Percentiles rank a stretch among this genome's conserved stretches.
Conservation (phyloP, 2,113 vertebrate genomes). For the Hippocampus guttulatus region DNA sequence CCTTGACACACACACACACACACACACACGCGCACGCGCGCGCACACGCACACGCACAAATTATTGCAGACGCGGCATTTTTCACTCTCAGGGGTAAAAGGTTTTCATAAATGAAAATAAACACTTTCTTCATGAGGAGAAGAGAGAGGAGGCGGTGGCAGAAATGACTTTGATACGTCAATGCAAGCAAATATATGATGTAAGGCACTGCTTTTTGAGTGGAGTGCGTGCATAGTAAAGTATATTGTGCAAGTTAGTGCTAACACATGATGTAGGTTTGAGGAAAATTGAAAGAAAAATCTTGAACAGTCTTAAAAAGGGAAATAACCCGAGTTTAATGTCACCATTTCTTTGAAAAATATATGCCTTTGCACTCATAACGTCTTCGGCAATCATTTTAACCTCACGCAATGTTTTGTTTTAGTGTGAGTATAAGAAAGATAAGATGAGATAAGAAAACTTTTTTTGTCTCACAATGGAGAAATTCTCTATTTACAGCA, state of each 20-base stretch:
- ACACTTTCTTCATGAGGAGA: slow-evolving; percentile 66
- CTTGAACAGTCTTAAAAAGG: too few relatives aligned
- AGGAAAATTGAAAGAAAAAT: background rate
- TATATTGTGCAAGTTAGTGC: slow-evolving; percentile 24
- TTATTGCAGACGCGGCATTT: slow-evolving; percentile 66
- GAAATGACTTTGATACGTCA: slow-evolving; percentile 54
- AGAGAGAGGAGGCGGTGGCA: slow-evolving; percentile 40
- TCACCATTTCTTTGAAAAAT: background rate
- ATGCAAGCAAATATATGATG: slow-evolving; percentile 42
- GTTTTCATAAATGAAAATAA: slow-evolving; percentile 77
- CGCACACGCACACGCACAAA: slow-evolving; percentile 31
- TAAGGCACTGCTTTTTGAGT: slow-evolving; percentile 18
- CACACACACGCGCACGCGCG: slow-evolving; percentile 29
- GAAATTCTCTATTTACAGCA: too few relatives aligned
- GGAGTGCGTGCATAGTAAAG: slow-evolving; percentile 17
- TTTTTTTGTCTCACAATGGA: too few relatives aligned
- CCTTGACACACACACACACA: slow-evolving; percentile 42
- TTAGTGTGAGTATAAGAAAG: too few relatives aligned
- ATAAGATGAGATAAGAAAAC: background rate
- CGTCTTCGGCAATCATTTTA: background rate
- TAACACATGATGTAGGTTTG: background rate
- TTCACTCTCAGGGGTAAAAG: slow-evolving; percentile 60
- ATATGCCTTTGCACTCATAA: background rate
- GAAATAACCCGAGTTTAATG: background rate
- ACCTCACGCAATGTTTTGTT: background rate